Conservation (phyloP, 2,888 invertebrate species). For the Cheilosia vulpina region DNA sequence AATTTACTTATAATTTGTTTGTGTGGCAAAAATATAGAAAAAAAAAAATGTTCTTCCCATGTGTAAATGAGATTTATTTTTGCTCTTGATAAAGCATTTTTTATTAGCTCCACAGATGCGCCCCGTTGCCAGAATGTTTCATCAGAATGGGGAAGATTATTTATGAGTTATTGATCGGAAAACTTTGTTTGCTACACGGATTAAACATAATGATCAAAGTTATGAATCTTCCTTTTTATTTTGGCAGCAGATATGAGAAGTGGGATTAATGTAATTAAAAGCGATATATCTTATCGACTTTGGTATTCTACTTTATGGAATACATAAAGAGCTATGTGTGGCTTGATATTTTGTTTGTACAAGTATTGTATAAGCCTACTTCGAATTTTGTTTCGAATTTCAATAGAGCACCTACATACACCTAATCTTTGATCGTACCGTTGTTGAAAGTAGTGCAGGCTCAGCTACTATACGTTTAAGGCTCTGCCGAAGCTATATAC, state of each 20-base stretch:
- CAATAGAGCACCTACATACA: no score
- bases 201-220: constrained; percentile 66
- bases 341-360: no score
- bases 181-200: constrained; percentile 59
- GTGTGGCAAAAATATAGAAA: constrained; percentile 17
- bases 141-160: constrained; percentile 45
- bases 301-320: not conserved
- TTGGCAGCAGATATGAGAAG: constrained; percentile 22
- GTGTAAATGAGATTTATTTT: constrained; percentile 52
- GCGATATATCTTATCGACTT: constrained; percentile 43
- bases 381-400: no score
- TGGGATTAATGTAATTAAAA: constrained; percentile 69
- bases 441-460: no score
- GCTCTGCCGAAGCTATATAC: no score
- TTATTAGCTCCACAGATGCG: constrained; percentile 65
- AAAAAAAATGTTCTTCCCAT: constrained; percentile 21
- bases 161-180: constrained; percentile 72
- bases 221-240: constrained; percentile 57
- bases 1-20: constrained; percentile 65
- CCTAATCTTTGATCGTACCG: no score
- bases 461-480: no score
- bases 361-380: no score
- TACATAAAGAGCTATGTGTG: no score
- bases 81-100: constrained; percentile 40
- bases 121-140: constrained; percentile 54